phyloP scores from a whole-genome alignment of 1,140 invertebrate species.

The Heliconius melpomene region DNA sequence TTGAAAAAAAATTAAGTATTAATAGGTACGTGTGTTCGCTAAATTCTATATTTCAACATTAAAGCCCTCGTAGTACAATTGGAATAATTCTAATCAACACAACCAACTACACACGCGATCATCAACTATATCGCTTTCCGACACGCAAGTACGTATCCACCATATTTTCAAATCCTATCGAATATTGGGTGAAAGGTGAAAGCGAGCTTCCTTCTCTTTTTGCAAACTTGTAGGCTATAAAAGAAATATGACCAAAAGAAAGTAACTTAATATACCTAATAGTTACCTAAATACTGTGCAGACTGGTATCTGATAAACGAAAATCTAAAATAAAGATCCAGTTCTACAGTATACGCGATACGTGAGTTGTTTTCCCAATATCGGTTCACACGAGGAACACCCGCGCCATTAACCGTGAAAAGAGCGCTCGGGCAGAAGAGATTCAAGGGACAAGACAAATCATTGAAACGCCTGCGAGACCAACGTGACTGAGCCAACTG shows the following conservation, averaged over 20 bases:
- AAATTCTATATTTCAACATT: not conserved
- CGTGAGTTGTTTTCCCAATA: constrained; percentile 46
- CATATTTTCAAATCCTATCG: not conserved
- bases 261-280: not conserved
- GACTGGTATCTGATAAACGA: constrained; percentile 23
- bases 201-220: not conserved
- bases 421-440: constrained; percentile 52
- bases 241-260: not conserved
- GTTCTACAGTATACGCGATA: constrained; percentile 31
- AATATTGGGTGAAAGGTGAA: not conserved
- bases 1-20: not conserved
- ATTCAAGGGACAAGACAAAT: constrained; percentile 46
- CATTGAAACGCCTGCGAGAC: constrained; percentile 30
- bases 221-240: not conserved
- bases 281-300: not conserved
- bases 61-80: not conserved
- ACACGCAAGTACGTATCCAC: not conserved
- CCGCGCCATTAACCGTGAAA: constrained; percentile 51
- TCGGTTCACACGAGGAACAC: constrained; percentile 40
- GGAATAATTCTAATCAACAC: constrained; percentile 6
- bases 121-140: constrained; percentile 4
- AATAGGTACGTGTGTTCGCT: not conserved
- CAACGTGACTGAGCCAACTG: constrained; percentile 5
- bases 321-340: constrained; percentile 35
- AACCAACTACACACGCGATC: constrained; percentile 9